A percentile compares a stretch with the other conserved stretches of the same genome.
phyloP scores from a whole-genome alignment of 2,113 vertebrate species.

The Felis catus region F.catus_Fca126_mat1.0 CM031416.1:116659001-116659500 shows the following conservation, averaged over 20 bases:
- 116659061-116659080: background rate
- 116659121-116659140: background rate
- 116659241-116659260: background rate
- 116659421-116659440: conserved; percentile 51
- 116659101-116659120: background rate
- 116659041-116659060: background rate
- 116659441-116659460: conserved; percentile 51
- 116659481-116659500: conserved; percentile 59
- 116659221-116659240: background rate
- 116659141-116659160: background rate
- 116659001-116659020: background rate
- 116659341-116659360: background rate
- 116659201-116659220: background rate
- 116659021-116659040: background rate
- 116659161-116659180: background rate
- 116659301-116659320: background rate
- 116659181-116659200: background rate
- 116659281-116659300: background rate
- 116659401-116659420: conserved; percentile 30
- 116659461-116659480: conserved; percentile 58
- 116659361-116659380: background rate
- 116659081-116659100: background rate
- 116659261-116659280: background rate
- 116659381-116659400: background rate
- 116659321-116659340: background rate